phyloP scores from a whole-genome alignment of 1,140 invertebrate genomes.

The Pseudomyrmex dendroicus region DNA sequence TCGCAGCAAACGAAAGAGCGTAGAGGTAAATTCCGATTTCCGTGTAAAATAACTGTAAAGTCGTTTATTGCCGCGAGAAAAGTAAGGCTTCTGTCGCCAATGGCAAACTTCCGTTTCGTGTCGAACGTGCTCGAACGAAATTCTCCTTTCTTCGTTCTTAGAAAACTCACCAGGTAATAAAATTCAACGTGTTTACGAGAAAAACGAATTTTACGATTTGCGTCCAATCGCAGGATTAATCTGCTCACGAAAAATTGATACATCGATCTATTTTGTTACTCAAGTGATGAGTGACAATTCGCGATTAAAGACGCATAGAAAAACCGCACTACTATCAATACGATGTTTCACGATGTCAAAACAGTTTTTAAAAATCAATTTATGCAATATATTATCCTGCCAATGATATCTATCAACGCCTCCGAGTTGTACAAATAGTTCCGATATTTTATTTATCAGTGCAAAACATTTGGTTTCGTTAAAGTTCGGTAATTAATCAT shows the following conservation, averaged over 20 bases:
- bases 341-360: no score
- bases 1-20: conserved; percentile 16
- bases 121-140: conserved; percentile 2
- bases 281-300: neutral
- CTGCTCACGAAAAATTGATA: conserved; percentile 11
- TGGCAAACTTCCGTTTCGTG: conserved; percentile 29
- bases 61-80: conserved; percentile 10
- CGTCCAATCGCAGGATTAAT: neutral
- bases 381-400: conserved; percentile 4
- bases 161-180: conserved; percentile 17
- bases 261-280: neutral
- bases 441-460: conserved; percentile 6
- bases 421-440: conserved; percentile 8
- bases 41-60: conserved; percentile 56
- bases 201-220: neutral
- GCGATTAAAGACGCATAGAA: neutral
- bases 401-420: conserved; percentile 24
- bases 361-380: conserved; percentile 1
- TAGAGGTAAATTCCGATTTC: conserved; percentile 63
- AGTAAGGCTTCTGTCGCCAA: conserved; percentile 8
- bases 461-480: neutral
- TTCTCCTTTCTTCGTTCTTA: conserved; percentile 13
- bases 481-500: conserved; percentile 21
- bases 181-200: conserved; percentile 7
- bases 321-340: neutral